Evolutionary conservation across 2,113 vertebrate species (phyloP).

Genomic region (Macquaria ambigua): DNA sequence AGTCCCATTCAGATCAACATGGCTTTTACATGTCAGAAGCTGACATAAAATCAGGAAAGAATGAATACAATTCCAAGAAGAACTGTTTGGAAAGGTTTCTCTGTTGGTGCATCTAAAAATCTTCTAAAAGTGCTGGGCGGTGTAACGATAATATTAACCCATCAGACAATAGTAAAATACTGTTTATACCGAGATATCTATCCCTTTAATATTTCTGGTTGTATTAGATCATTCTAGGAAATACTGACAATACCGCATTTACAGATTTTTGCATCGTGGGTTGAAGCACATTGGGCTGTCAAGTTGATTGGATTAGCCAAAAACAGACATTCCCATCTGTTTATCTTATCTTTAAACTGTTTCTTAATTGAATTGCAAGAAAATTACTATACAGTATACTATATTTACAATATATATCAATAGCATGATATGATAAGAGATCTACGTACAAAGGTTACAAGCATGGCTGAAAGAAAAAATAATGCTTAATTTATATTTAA

Average conservation of each 20-base stretch:
- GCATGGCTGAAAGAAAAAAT: no score
- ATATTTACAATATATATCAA: no score
- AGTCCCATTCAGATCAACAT: not conserved
- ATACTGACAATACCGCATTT: not conserved
- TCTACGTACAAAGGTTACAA: no score
- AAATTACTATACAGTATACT: no score
- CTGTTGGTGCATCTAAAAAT: not conserved
- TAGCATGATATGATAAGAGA: no score
- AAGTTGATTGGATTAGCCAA: no score
- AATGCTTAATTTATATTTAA: no score
- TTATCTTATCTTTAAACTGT: no score
- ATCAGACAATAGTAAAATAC: not conserved
- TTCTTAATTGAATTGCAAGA: no score
- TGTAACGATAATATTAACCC: no score
- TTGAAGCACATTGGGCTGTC: no score
- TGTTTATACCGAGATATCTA: not conserved
- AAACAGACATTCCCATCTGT: no score
- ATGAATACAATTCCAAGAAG: not conserved
- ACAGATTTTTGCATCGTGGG: not conserved
- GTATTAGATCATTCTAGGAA: not conserved
- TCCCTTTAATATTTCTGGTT: not conserved
- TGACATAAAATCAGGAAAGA: not conserved
- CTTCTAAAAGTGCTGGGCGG: not conserved
- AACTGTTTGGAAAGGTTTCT: not conserved
- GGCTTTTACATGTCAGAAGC: not conserved